Base-by-base conservation (phyloP, 2,113 vertebrate species). In the Abramis brama region DNA sequence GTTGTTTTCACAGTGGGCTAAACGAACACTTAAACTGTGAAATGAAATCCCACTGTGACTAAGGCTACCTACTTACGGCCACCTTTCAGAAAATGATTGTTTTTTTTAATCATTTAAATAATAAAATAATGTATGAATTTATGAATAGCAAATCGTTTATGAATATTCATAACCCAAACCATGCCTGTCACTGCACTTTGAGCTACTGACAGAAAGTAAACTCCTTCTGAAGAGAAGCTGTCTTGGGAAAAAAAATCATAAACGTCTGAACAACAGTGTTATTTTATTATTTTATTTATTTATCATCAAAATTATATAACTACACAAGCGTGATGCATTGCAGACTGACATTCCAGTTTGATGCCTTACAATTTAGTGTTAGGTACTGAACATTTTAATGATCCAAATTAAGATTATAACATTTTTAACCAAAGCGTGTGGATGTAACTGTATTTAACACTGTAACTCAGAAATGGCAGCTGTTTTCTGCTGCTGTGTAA, bases 91-190 rank as follows among this genome's bases (percentile, higher is more conserved):
- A 75, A 74, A 74, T n/a, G 1, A 33, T 33, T 33, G 3, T 33
- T 33, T 33, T 27, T 17, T 62, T 62, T 13, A 25, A 47, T 15
- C 3, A 17, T 71, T 25, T 74, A 74, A 74, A 74, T 45, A 75
- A 47, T 71, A 25, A 71, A 39, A 23, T 25, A 73, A 73, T 45
- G 39, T 45, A 6, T 75, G 71, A 75, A 74, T 74, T 47, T 74
- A 74, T 74, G 39, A 75, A 75, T 75, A 75, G 25, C 45, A 50
- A 75, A 15, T 13, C 11, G 43, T 3, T 75, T 17, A 27, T 75
- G n/a, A 47, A 17, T 75, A 75, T 75, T 75, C 43, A 75, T 75
- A 1, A 47, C n/a, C n/a, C 43, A 50, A 17, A 75, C 71, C 45
- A 12, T 75, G 71, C 43, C 71, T 75, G 71, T 75, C 43, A 75